Evolutionary conservation across 2,797 vertebrate species (phyloP).

Genomic region (Sebastes itinus): DNA sequence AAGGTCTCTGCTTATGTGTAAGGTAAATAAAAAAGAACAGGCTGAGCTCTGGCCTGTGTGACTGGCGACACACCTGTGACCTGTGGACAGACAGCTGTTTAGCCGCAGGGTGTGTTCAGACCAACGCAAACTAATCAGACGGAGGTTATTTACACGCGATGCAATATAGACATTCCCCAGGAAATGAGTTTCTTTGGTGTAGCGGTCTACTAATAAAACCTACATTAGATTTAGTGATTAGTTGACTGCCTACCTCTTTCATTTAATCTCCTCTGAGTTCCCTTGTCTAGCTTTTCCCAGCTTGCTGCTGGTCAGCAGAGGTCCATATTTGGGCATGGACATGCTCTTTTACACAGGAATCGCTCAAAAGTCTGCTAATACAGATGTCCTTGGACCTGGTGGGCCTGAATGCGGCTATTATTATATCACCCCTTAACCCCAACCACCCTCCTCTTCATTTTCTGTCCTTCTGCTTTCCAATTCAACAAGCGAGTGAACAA

Average conservation of each 20-base stretch:
- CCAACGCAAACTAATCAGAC: background rate
- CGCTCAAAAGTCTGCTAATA: constrained; percentile 22
- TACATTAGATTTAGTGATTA: background rate
- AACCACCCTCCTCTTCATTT: background rate
- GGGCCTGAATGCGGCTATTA: constrained; percentile 49
- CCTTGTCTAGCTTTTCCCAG: constrained; percentile 24
- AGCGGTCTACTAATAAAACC: constrained; percentile 44
- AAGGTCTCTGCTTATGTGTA: background rate
- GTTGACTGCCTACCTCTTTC: background rate
- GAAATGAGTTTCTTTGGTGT: constrained; percentile 54
- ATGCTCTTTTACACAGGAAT: constrained; percentile 46
- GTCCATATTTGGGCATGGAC: constrained; percentile 62
- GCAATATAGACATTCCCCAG: constrained; percentile 17
- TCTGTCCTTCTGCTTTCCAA: constrained; percentile 7
- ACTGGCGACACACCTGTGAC: constrained; percentile 44
- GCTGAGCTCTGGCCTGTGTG: background rate
- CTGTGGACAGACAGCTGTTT: constrained; percentile 12
- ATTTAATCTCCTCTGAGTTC: constrained; percentile 39
- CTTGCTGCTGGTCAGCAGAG: background rate
- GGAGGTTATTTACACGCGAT: background rate
- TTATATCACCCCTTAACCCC: constrained; percentile 38
- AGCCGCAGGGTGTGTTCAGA: constrained; percentile 35
- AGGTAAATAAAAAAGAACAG: background rate
- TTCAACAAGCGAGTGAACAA: background rate
- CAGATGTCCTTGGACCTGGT: constrained; percentile 27